These are phyloP conservation scores for Nymphalis io DNA, from an alignment of 1,140 invertebrate species.

Conservation along the genomic window DNA sequence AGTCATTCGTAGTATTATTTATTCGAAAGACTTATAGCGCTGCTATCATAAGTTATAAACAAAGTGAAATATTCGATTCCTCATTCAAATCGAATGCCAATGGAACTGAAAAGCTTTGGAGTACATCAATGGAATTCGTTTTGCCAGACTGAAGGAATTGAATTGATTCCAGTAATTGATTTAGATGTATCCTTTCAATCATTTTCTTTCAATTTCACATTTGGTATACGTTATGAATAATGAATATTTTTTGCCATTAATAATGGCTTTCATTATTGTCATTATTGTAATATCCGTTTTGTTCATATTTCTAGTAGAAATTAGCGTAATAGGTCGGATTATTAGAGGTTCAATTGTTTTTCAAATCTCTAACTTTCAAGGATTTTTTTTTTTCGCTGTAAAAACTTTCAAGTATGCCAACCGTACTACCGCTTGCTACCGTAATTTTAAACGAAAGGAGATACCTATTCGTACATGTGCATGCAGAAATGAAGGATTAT, in stretches of 20 bases:
- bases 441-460: too few species aligned
- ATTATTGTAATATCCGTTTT: too few species aligned
- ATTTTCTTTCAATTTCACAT: conserved; percentile 9
- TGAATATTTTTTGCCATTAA: background rate
- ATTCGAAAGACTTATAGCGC: conserved; percentile 1
- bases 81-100: conserved; percentile 23
- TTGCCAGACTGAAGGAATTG: conserved; percentile 38
- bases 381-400: too few species aligned
- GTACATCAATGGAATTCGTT: conserved; percentile 34
- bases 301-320: too few species aligned
- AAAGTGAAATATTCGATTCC: conserved; percentile 26
- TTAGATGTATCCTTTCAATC: conserved; percentile 26
- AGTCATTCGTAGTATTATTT: background rate
- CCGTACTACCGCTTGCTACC: too few species aligned
- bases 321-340: too few species aligned
- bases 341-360: too few species aligned
- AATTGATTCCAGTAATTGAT: conserved; percentile 47
- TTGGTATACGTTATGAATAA: conserved; percentile 8
- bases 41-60: conserved; percentile 10
- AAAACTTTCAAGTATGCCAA: too few species aligned
- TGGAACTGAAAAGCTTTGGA: conserved; percentile 35
- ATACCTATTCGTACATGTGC: too few species aligned
- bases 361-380: too few species aligned
- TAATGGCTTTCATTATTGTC: too few species aligned
- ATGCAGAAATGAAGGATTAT: too few species aligned